phyloP scores from a whole-genome alignment of 1,140 invertebrate species.

The Megalopta genalis region DNA sequence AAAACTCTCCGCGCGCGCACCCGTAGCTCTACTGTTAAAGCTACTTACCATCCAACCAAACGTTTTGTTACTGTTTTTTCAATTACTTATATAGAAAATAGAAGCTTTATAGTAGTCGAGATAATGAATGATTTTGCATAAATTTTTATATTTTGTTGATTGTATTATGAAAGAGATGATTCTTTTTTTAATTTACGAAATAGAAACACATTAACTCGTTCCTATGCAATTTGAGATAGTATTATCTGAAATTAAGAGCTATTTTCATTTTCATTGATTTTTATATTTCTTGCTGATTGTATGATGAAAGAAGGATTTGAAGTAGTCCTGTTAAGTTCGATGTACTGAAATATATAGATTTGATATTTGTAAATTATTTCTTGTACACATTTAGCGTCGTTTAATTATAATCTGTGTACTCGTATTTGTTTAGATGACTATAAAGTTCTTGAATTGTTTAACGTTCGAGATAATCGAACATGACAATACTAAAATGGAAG shows the following conservation, averaged over 20 bases:
- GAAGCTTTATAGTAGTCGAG: background rate
- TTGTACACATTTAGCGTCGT: background rate
- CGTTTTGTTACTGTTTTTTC: background rate
- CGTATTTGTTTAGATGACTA: background rate
- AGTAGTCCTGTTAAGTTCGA: constrained; percentile 14
- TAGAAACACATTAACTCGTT: constrained; percentile 3
- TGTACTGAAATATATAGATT: background rate
- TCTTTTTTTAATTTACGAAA: background rate
- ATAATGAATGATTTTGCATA: no score
- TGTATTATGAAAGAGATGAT: background rate
- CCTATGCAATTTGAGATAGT: background rate
- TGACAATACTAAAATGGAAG: background rate
- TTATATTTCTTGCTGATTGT: background rate
- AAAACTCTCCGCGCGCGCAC: background rate
- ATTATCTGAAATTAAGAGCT: background rate
- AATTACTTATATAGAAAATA: background rate
- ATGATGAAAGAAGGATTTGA: background rate
- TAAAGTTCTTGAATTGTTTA: background rate
- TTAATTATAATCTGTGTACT: background rate
- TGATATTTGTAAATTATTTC: background rate
- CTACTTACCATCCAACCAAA: background rate
- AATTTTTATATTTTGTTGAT: background rate
- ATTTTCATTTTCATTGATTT: constrained; percentile 5
- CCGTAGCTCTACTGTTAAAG: background rate
- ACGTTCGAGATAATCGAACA: background rate